Conservation (phyloP, 2,113 vertebrate genomes). For the Toxostoma redivivum region DNA sequence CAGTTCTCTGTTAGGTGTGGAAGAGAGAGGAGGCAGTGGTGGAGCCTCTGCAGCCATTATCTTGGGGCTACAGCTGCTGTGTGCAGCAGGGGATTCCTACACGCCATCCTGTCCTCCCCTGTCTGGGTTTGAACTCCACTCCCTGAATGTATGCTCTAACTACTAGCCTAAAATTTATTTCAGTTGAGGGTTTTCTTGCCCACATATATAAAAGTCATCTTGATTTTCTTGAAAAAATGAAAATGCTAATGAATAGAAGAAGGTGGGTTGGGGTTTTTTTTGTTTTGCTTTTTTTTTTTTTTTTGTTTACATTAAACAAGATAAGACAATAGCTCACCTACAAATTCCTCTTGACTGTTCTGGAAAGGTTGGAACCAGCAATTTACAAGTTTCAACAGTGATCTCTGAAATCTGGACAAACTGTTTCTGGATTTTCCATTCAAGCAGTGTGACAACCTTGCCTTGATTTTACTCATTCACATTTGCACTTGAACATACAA, state of each 20-base stretch:
- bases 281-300: not conserved
- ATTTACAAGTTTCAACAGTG: not conserved
- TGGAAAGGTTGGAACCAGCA: not conserved
- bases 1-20: not conserved
- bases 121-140: accelerated
- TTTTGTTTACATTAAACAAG: not conserved
- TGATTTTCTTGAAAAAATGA: not conserved
- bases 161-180: not conserved
- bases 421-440: not conserved
- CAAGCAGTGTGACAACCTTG: not conserved
- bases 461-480: not conserved
- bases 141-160: not conserved
- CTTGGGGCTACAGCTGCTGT: not conserved
- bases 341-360: not conserved
- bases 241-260: not conserved
- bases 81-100: not conserved
- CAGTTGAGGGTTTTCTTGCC: not conserved
- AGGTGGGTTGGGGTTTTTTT: too few species aligned
- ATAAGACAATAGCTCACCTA: not conserved
- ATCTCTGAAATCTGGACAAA: not conserved
- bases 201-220: not conserved
- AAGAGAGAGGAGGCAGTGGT: not conserved
- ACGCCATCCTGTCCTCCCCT: not conserved
- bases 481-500: not conserved
- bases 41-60: not conserved